These are phyloP conservation scores for Ceyx melanurus DNA, from an alignment of 2,113 vertebrate genomes.

Conservation along the genomic window DNA sequence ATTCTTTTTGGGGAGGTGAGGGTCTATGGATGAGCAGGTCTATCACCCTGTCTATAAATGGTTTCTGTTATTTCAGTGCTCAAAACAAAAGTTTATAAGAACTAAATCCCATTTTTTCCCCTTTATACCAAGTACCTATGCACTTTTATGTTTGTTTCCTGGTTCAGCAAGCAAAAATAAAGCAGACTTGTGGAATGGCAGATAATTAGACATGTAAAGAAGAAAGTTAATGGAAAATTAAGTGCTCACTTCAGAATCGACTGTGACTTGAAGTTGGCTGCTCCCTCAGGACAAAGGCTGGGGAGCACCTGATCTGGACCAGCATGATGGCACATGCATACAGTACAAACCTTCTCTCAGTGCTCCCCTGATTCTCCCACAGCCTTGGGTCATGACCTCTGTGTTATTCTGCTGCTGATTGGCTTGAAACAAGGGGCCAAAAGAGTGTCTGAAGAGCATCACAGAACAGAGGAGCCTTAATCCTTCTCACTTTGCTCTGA, in stretches of 20 bases:
- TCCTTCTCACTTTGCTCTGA: not conserved
- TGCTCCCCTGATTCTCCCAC: not conserved
- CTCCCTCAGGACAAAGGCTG: not conserved
- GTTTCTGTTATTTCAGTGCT: not conserved
- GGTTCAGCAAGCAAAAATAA: conserved; percentile 32
- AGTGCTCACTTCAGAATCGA: not conserved
- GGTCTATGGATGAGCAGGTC: not conserved
- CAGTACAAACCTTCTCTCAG: not conserved
- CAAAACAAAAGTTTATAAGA: not conserved
- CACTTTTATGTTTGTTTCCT: conserved; percentile 1
- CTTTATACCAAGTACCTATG: not conserved
- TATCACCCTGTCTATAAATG: fast-evolving
- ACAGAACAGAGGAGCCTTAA: not conserved
- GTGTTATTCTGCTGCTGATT: not conserved
- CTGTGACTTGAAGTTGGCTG: not conserved
- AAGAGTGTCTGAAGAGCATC: not conserved
- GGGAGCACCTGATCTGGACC: not conserved
- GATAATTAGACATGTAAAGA: conserved; percentile 24
- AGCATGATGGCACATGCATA: not conserved
- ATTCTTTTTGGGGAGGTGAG: not conserved
- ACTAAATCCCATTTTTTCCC: not conserved
- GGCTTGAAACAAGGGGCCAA: not conserved
- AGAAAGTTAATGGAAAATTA: conserved; percentile 33
- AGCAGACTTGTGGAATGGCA: conserved; percentile 13
- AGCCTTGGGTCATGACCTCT: not conserved